Evolutionary conservation across 1,140 invertebrate species (phyloP).

Genomic region (Cyphomyrmex costatus): DNA sequence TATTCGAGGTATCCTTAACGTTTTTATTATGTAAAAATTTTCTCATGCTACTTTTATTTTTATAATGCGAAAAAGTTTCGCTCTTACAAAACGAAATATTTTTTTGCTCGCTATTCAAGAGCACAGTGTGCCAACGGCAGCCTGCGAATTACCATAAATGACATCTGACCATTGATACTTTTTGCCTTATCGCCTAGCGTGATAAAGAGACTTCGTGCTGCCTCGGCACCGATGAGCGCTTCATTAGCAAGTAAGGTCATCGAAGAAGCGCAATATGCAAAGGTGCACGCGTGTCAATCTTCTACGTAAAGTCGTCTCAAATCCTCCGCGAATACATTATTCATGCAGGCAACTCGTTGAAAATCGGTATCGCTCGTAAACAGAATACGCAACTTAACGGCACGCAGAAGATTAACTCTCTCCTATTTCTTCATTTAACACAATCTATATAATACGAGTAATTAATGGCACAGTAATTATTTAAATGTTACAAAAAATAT

Average conservation of each 20-base stretch:
- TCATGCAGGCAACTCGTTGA: not conserved
- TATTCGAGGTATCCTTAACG: not conserved
- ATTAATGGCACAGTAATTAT: not conserved
- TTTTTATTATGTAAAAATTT: not conserved
- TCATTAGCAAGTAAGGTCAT: constrained; percentile 62
- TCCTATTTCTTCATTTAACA: not conserved
- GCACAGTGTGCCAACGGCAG: not conserved
- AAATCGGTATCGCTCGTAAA: constrained; percentile 10
- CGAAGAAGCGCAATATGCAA: constrained; percentile 53
- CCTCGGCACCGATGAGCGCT: constrained; percentile 35
- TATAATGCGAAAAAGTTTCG: not conserved
- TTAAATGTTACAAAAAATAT: not conserved
- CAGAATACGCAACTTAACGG: not conserved
- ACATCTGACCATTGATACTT: constrained; percentile 63
- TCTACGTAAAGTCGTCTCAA: constrained; percentile 45
- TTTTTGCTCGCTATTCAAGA: constrained; percentile 32
- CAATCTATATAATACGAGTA: not conserved
- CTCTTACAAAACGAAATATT: not conserved
- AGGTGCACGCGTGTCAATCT: constrained; percentile 38
- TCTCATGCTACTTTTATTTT: not conserved
- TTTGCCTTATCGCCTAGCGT: constrained; percentile 40
- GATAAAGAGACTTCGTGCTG: constrained; percentile 53
- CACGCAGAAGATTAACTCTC: not conserved
- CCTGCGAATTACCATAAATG: constrained; percentile 56
- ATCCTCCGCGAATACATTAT: constrained; percentile 43